Conservation (phyloP, 2,113 vertebrate genomes). For the Xiphorhynchus elegans region DNA sequence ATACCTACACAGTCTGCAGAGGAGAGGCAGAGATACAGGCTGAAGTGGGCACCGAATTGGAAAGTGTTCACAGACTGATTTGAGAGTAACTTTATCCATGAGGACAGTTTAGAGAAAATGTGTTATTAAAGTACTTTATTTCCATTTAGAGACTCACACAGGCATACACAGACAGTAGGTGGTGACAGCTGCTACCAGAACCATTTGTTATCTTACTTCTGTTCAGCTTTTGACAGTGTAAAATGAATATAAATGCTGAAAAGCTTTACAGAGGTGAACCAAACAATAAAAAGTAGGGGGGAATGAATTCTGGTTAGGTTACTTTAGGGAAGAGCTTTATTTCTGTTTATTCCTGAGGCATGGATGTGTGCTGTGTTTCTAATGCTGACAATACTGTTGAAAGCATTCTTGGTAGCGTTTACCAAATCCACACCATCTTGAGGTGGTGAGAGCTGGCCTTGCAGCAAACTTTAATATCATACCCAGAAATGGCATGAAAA, state of each 20-base stretch:
- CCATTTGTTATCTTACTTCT: slow-evolving; percentile 71
- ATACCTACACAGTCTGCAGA: neutral
- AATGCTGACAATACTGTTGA: neutral
- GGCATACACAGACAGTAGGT: slow-evolving; percentile 68
- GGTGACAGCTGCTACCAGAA: slow-evolving; percentile 63
- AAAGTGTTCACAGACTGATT: slow-evolving; percentile 58
- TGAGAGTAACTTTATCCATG: slow-evolving; percentile 54
- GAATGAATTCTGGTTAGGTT: slow-evolving; percentile 36
- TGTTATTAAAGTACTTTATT: slow-evolving; percentile 74
- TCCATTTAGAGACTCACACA: slow-evolving; percentile 69
- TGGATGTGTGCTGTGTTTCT: neutral
- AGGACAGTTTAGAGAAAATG: slow-evolving; percentile 58
- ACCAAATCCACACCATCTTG: neutral
- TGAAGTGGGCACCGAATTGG: slow-evolving; percentile 25
- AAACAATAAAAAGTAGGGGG: slow-evolving; percentile 27
- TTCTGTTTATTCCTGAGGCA: slow-evolving; percentile 61
- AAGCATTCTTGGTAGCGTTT: neutral
- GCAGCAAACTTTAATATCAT: slow-evolving; percentile 8
- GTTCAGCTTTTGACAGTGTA: slow-evolving; percentile 56
- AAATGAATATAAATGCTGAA: slow-evolving; percentile 59
- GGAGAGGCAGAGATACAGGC: slow-evolving; percentile 3
- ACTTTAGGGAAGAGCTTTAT: slow-evolving; percentile 54
- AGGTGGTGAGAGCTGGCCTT: neutral
- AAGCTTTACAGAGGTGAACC: slow-evolving; percentile 63
- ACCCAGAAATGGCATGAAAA: slow-evolving; percentile 31